Percentiles rank a stretch among this genome's conserved stretches.
Evolutionary conservation across 2,797 vertebrate species (phyloP).

Genomic region (Anguilla anguilla): DNA sequence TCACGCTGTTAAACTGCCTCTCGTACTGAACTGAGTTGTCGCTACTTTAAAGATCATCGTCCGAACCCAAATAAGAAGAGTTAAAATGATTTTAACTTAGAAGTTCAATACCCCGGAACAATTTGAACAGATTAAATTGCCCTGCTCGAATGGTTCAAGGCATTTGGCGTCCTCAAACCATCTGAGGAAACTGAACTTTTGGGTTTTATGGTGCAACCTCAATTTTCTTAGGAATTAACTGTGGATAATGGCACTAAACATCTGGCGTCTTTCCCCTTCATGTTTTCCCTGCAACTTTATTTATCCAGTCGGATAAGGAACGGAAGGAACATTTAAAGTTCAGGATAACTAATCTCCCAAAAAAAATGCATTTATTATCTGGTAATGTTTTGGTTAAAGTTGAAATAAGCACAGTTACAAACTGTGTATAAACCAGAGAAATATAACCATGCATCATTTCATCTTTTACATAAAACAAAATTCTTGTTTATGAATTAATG

Average conservation of each 20-base stretch:
- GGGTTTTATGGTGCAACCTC: background rate
- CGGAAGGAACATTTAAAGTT: background rate
- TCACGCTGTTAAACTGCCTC: background rate
- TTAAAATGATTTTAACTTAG: no score
- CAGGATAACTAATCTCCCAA: background rate
- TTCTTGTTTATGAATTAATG: background rate
- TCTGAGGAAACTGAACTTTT: no score
- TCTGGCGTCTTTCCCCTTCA: background rate
- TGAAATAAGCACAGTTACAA: background rate
- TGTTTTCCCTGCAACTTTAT: background rate
- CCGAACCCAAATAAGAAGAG: no score
- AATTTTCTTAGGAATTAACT: constrained; percentile 3
- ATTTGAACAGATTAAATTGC: no score
- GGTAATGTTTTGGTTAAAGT: background rate
- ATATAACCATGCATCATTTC: background rate
- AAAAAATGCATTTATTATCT: background rate
- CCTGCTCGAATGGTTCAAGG: no score
- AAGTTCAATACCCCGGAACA: no score
- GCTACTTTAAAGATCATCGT: no score
- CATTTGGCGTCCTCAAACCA: no score
- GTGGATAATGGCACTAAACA: background rate
- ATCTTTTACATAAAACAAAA: background rate
- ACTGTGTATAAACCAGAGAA: background rate
- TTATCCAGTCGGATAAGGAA: background rate
- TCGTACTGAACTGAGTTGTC: no score